Percentiles rank a stretch among this genome's conserved stretches.
phyloP scores from a whole-genome alignment of 1,140 invertebrate genomes.

The Drosophila orena region DNA sequence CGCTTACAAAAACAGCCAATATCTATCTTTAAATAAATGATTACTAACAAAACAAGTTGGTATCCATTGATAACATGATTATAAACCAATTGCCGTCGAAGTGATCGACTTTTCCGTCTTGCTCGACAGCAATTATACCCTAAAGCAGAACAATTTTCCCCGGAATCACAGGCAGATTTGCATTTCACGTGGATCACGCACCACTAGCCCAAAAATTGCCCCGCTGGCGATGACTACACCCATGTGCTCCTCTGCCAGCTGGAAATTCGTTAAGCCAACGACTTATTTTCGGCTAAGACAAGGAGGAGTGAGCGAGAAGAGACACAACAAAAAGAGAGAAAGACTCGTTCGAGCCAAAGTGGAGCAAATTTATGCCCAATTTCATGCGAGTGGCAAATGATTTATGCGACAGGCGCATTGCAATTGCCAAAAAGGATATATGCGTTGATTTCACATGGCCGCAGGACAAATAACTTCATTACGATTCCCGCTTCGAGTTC shows the following conservation, averaged over 20 bases:
- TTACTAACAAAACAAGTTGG: too few relatives aligned
- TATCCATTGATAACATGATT: too few relatives aligned
- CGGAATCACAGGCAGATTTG: slow-evolving; percentile 17
- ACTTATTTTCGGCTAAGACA: slow-evolving; percentile 55
- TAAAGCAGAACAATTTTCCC: background rate
- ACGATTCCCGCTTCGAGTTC: slow-evolving; percentile 39
- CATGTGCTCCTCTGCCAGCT: slow-evolving; percentile 42
- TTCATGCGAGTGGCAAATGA: slow-evolving; percentile 82
- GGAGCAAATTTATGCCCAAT: slow-evolving; percentile 83
- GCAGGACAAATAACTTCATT: slow-evolving; percentile 83
- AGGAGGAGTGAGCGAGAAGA: background rate
- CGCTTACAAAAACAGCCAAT: too few relatives aligned
- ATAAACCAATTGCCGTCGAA: background rate
- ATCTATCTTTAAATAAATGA: too few relatives aligned
- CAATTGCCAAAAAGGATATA: slow-evolving; percentile 83
- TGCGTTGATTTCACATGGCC: slow-evolving; percentile 79
- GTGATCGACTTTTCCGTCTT: background rate
- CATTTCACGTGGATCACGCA: slow-evolving; percentile 39
- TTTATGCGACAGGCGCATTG: slow-evolving; percentile 80
- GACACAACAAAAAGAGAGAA: background rate
- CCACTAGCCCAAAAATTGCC: slow-evolving; percentile 31
- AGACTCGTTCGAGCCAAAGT: slow-evolving; percentile 61
- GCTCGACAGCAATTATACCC: slow-evolving; percentile 14
- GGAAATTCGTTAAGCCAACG: slow-evolving; percentile 75
- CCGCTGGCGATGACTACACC: slow-evolving; percentile 30